Percentiles rank a stretch among this genome's conserved stretches.
These are phyloP conservation scores for Microtus ochrogaster DNA, from an alignment of 2,113 vertebrate genomes.

Conservation along the genomic window DNA sequence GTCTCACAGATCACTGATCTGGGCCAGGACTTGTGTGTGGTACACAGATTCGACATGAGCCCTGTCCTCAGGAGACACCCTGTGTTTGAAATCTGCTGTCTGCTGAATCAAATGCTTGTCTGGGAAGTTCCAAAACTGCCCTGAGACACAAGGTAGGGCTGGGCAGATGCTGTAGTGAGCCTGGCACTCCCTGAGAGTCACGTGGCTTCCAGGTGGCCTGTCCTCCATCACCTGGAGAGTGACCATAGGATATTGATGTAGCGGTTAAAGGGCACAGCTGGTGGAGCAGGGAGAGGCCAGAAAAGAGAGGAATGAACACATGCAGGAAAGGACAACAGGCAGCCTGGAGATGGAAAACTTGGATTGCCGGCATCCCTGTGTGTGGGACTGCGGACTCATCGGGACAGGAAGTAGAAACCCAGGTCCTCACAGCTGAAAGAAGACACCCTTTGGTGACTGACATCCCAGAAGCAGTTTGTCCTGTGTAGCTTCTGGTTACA, in stretches of 20 bases:
- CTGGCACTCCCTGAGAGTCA: background rate
- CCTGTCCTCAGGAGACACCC: background rate
- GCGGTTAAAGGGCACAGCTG: slow-evolving; percentile 6
- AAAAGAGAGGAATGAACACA: background rate
- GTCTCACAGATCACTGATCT: background rate
- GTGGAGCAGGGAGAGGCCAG: background rate
- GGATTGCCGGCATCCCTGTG: accelerated
- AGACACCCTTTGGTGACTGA: background rate
- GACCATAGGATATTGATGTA: background rate
- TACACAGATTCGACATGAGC: background rate
- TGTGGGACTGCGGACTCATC: background rate
- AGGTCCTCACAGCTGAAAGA: background rate
- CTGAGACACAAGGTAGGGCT: accelerated
- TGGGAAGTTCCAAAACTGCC: background rate
- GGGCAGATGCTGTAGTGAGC: background rate
- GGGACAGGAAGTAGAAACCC: background rate
- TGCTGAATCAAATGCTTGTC: background rate
- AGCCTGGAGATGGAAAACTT: background rate
- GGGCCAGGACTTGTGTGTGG: background rate
- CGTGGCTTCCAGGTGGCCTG: background rate
- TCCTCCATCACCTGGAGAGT: background rate
- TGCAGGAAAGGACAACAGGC: background rate
- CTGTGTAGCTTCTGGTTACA: background rate
- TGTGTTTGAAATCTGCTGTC: background rate
- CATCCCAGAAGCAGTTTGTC: background rate